Percentiles rank a stretch among this genome's conserved stretches.
Conservation (phyloP, 2,888 invertebrate species). For the Ceramica pisi region DNA sequence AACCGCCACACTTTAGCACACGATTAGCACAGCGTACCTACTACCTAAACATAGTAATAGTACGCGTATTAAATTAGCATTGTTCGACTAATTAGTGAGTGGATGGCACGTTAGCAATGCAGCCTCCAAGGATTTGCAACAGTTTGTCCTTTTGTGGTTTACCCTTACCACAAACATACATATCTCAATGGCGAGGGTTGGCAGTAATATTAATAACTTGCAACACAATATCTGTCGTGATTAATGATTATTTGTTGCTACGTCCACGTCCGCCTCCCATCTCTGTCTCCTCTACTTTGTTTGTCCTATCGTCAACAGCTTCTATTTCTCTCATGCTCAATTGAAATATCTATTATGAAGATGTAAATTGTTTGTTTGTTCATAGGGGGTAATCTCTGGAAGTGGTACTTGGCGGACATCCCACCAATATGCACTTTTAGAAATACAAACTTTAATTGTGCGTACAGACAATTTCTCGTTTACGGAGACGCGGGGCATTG, state of each 20-base stretch:
- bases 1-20: conserved; percentile 28
- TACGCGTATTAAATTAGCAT: conserved; percentile 70
- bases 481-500: too few relatives aligned
- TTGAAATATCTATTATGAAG: background rate
- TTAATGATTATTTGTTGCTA: conserved; percentile 36
- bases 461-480: too few relatives aligned
- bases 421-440: too few relatives aligned
- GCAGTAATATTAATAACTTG: conserved; percentile 51
- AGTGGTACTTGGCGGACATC: too few relatives aligned
- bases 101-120: conserved; percentile 40
- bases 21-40: conserved; percentile 63
- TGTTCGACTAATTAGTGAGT: conserved; percentile 60
- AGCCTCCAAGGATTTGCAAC: conserved; percentile 37
- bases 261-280: conserved; percentile 16
- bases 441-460: too few relatives aligned
- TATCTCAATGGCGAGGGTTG: conserved; percentile 31
- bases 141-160: conserved; percentile 32
- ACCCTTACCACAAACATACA: conserved; percentile 45
- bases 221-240: conserved; percentile 43
- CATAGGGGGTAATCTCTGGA: background rate
- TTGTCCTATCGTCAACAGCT: background rate
- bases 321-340: background rate
- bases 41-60: conserved; percentile 64
- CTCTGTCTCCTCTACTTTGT: conserved; percentile 9
- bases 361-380: background rate